phyloP scores from a whole-genome alignment of 2,113 vertebrate species.

The Eudyptes chrysolophus region DNA sequence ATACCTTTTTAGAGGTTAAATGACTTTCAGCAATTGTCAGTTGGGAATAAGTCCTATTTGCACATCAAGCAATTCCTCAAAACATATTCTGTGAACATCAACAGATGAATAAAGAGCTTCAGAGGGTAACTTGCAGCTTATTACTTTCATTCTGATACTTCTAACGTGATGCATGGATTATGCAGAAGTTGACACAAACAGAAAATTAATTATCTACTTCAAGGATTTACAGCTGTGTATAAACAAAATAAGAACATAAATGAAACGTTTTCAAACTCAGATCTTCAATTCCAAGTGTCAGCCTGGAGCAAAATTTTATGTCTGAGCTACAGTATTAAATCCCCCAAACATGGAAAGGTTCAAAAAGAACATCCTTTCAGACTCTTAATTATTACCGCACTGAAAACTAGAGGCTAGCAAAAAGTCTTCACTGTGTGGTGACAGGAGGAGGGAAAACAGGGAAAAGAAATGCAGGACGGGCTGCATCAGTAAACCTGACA shows the following conservation, averaged over 20 bases:
- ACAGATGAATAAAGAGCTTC: not conserved
- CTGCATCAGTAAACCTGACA: not conserved
- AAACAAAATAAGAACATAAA: not conserved
- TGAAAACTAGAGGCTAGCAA: not conserved
- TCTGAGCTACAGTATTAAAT: not conserved
- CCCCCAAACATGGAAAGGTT: not conserved
- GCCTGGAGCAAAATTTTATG: conserved; percentile 3
- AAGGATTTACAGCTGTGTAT: not conserved
- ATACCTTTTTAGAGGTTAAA: not conserved
- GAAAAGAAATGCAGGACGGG: not conserved
- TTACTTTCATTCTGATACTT: not conserved
- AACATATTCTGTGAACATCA: not conserved
- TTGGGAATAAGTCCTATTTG: not conserved
- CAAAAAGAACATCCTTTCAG: not conserved
- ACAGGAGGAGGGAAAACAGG: not conserved
- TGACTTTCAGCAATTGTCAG: not conserved
- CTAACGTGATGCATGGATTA: not conserved
- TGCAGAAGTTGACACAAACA: not conserved
- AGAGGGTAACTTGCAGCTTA: not conserved
- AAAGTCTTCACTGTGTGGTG: not conserved
- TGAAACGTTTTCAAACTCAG: not conserved
- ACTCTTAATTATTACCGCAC: not conserved
- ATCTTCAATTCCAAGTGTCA: conserved; percentile 10
- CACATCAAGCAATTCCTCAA: not conserved
- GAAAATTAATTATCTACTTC: not conserved